A percentile compares a stretch with the other conserved stretches of the same genome.
These are phyloP conservation scores for Ichneumon xanthorius DNA, from an alignment of 2,888 invertebrate genomes.

Conservation along the genomic window DNA sequence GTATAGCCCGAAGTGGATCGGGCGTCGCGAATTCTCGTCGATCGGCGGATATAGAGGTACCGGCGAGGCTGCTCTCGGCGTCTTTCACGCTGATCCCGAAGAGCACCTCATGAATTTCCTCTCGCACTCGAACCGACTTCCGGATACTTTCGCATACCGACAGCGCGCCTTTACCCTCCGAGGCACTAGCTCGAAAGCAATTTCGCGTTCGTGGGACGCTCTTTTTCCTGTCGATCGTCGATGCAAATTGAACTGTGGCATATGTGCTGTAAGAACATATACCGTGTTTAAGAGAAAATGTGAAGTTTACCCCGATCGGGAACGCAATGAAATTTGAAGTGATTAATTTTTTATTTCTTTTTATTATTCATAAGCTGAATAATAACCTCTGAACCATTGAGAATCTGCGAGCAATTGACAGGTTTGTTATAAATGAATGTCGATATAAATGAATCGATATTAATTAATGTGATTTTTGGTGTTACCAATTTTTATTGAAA, in stretches of 20 bases:
- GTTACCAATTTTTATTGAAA: too few species aligned
- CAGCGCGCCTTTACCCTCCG: slow-evolving; percentile 13
- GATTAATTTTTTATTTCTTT: neutral
- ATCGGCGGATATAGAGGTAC: slow-evolving; percentile 60
- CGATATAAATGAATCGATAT: too few species aligned
- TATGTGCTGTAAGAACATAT: neutral
- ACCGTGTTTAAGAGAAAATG: neutral
- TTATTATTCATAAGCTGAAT: neutral
- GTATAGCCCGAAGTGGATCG: slow-evolving; percentile 26
- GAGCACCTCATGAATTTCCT: slow-evolving; percentile 74
- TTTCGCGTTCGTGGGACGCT: slow-evolving; percentile 38
- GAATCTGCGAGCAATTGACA: too few species aligned
- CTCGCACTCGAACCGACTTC: slow-evolving; percentile 70
- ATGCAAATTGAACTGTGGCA: slow-evolving; percentile 38
- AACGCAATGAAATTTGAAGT: neutral
- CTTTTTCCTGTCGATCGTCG: slow-evolving; percentile 6
- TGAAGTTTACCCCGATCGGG: neutral
- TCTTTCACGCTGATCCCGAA: slow-evolving; percentile 72
- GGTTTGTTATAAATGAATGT: too few species aligned
- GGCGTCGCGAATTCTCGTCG: slow-evolving; percentile 34
- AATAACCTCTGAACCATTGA: too few species aligned
- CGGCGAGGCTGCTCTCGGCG: neutral
- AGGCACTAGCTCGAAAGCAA: slow-evolving; percentile 30
- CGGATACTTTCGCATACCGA: slow-evolving; percentile 67
- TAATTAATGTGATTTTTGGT: too few species aligned